Conservation (phyloP, 2,888 invertebrate genomes). For the Watsonalla binaria region DNA sequence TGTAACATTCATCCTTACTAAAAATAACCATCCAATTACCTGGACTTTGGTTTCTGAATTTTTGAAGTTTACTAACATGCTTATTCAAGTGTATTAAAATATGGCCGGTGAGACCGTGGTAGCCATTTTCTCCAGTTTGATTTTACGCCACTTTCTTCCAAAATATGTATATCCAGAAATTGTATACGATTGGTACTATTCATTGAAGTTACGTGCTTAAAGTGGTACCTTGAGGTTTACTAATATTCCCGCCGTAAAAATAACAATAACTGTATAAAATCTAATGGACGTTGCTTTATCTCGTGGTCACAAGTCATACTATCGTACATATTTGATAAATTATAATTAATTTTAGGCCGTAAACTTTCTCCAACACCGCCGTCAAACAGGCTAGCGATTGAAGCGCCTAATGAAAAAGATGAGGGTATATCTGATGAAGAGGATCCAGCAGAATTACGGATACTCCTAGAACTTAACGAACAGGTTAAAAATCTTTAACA, state of each 20-base stretch:
- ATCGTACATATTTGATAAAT: constrained; percentile 1
- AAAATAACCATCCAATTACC: constrained; percentile 25
- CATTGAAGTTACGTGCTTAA: background rate
- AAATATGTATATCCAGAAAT: background rate
- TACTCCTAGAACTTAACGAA: constrained; percentile 92
- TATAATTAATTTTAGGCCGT: constrained; percentile 71
- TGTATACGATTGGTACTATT: background rate
- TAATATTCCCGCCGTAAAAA: constrained; percentile 11
- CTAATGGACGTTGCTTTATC: constrained; percentile 23
- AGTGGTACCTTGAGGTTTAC: constrained; percentile 1
- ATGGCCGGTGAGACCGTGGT: constrained; percentile 61
- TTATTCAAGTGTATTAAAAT: constrained; percentile 40
- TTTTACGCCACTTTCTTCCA: constrained; percentile 12
- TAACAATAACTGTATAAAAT: constrained; percentile 22
- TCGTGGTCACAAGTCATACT: constrained; percentile 5
- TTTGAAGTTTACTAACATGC: constrained; percentile 60
- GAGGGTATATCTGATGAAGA: constrained; percentile 88
- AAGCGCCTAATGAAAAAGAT: constrained; percentile 83
- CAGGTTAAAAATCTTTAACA: constrained; percentile 68
- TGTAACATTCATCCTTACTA: constrained; percentile 3
- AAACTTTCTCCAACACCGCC: constrained; percentile 84
- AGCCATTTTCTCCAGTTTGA: constrained; percentile 77
- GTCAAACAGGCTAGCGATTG: constrained; percentile 81
- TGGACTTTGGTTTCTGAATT: constrained; percentile 33
- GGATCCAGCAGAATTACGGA: constrained; percentile 88